Evolutionary conservation across 2,888 invertebrate species (phyloP), one percentile per base, ranked within the genome.

Genomic region (Julus scandinavius): DNA sequence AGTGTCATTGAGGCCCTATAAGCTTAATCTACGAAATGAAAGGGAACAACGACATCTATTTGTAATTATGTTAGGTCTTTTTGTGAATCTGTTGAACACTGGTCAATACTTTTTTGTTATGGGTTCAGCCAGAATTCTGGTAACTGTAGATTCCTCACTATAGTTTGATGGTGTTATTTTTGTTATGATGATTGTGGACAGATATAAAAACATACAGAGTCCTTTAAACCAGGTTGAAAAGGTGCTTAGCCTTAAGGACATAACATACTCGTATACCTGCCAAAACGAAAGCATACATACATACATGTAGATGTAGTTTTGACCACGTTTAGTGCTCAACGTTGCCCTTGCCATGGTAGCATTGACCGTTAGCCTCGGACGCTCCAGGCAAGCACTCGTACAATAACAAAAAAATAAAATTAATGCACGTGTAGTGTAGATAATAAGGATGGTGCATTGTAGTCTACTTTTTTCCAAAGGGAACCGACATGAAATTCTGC

Each of bases 341-440:
- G 29, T 29, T 72, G 72, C 72, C 72, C 72, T 72, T 72, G 72
- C 11, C 6, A 29, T 72, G 72, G 72, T 29, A 72, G 72, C 72
- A 72, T 72, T 72, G 72, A 72, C 72, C 72, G 72, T 72, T 72
- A 72, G 5, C 20, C 72, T 72, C 6, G 29, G 7, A 72, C 11
- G 72, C 72, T 72, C 29, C 20, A 29, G 72, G 72, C 72, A 45
- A 45, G 29, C 72, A 20, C 72, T 72, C 6, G 72, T n/a, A 72
- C 72, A 72, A 72, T 72, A 72, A 72, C 29, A 29, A 72, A 72
- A 72, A 63, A 63, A 2, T 72, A 63, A 63, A 63, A 63, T 63
- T 63, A 63, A 72, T 72, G 72, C 72, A 29, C 58, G n/a, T 63
- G 58, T n/a, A 72, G 54, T 15, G 54, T 15, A 9, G 17, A 63